Conservation (phyloP, 2,797 vertebrate species). For the Lacerta bilineata region DNA sequence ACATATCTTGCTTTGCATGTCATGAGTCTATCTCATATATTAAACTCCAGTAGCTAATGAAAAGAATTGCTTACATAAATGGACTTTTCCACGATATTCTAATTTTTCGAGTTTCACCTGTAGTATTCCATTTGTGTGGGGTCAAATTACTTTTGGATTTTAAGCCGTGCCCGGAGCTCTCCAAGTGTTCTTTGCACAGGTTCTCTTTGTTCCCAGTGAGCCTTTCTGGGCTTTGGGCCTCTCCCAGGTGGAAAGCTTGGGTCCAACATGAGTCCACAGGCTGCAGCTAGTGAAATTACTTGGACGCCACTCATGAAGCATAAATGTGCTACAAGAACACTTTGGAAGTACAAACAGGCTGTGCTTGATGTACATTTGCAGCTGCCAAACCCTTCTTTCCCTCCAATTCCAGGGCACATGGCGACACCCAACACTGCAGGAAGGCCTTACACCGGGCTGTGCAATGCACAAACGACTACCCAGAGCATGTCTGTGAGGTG, state of each 20-base stretch:
- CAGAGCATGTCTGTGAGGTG: constrained; percentile 96
- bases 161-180: neutral
- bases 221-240: neutral
- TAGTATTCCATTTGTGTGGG: neutral
- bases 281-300: neutral
- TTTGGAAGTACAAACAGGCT: no score
- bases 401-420: constrained; percentile 84
- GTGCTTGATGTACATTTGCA: no score
- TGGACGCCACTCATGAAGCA: neutral
- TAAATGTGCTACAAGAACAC: no score
- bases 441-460: constrained; percentile 96
- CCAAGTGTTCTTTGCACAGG: neutral
- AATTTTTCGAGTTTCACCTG: no score
- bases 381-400: accelerated
- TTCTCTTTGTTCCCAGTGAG: neutral
- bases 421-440: constrained; percentile 91
- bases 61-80: no score
- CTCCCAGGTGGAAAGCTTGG: neutral
- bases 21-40: no score
- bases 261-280: neutral
- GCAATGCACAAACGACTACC: constrained; percentile 96
- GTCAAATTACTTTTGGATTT: neutral
- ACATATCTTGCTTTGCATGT: no score
- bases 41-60: no score
- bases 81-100: no score